Evolutionary conservation across 2,797 vertebrate genomes (phyloP).

Genomic region (Threskiornis aethiopicus): DNA sequence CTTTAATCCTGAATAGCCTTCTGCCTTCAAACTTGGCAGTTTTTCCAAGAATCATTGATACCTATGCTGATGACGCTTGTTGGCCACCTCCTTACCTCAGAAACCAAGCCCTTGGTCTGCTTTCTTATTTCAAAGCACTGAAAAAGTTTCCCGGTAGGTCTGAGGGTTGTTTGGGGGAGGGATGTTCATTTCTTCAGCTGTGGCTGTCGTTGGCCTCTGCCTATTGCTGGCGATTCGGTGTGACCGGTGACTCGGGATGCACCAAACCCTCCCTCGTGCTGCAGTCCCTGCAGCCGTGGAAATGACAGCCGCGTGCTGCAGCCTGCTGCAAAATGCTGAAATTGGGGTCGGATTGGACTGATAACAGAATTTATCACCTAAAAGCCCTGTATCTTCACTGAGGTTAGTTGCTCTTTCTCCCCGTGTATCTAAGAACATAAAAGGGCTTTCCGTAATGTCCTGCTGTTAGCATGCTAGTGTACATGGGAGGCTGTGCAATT

Average conservation of each 20-base stretch:
- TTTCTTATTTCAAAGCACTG: background rate
- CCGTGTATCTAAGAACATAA: fast-evolving
- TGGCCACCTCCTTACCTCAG: background rate
- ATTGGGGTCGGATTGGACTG: fast-evolving
- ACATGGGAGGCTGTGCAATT: fast-evolving
- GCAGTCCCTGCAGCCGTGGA: background rate
- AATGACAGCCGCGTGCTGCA: fast-evolving
- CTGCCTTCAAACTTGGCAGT: background rate
- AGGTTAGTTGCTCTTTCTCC: background rate
- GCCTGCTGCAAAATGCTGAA: fast-evolving
- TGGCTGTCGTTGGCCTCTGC: background rate
- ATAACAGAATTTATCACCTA: background rate
- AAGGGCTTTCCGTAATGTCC: background rate
- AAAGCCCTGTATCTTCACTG: background rate
- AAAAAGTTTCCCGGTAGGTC: background rate
- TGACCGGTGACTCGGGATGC: background rate
- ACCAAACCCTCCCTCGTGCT: fast-evolving
- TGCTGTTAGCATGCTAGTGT: background rate
- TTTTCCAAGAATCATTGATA: background rate
- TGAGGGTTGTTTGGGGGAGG: background rate
- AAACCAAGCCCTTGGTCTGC: background rate
- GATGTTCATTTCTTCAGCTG: background rate
- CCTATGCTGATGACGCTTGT: background rate
- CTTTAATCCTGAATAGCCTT: background rate
- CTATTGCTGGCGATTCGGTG: fast-evolving